Base-by-base conservation (phyloP, 2,113 vertebrate species). In the Varanus salvator region DNA sequence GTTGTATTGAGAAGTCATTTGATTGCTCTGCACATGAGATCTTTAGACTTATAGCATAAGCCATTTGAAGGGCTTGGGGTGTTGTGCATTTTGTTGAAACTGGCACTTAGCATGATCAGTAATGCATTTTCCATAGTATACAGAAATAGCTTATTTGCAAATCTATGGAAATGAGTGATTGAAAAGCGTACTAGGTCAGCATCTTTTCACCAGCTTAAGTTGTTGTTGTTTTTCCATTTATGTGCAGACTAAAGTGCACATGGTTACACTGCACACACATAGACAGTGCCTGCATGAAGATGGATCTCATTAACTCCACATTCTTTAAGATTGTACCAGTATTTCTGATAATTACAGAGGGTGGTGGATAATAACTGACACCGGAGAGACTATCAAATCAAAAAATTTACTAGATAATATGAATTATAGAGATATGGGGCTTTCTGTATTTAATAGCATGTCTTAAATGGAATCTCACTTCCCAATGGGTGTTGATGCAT, bases 391-490 rank as follows among this genome's bases (percentile, higher is more conserved):
- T 89, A 50, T 92, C 85, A 87, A 84, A 92, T 87, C 89, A 89
- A 6, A 95, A 90, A 87, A 68, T 48, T 93, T 86, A 77, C 27
- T 85, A 80, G 34, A 68, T 93, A 94, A 74, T 69, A 87, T 86
- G 38, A 86, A 6, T 82, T 6, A 54, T 87, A 60, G 92, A 8
- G 34, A 69, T 1, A 9, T 1, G 60, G 50, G 3, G 38, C 21
- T 91, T 93, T 93, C 71, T 76, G 27, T 81, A 80, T 11, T 76
- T 81, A 90, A 77, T 76, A 44, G 48, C 60, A 54, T 15, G 1
- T 0, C 8, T 54, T 83, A 52, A 77, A 27, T 25, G 52, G 29
- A 86, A n/a, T 75, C 66, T 52, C 4, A 31, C 44, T 86, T 57
- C 38, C 38, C 78, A 64, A 8, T 34, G 31, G 75, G 38, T 29